phyloP scores from a whole-genome alignment of 53 echinoderm and acorn worm species.

The Crossaster papposus region DNA sequence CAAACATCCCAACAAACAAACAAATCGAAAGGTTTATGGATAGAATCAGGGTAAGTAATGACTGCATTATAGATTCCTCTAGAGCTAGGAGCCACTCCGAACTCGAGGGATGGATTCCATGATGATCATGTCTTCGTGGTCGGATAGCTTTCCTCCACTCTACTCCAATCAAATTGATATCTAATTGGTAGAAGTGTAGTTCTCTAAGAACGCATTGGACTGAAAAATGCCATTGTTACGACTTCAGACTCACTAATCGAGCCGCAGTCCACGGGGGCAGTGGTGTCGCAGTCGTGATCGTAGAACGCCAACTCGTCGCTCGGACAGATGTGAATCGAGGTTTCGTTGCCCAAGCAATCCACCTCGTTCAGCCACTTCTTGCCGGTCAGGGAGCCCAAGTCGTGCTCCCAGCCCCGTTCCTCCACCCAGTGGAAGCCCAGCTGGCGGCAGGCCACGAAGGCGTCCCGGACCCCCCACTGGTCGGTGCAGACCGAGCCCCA shows the following conservation, averaged over 20 bases:
- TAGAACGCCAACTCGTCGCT: not conserved
- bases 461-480: not conserved
- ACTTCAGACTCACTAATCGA: not conserved
- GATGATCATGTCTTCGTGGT: too few species aligned
- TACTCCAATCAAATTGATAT: too few species aligned
- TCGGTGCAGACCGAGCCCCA: conserved; percentile 1
- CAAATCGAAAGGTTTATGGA: too few species aligned
- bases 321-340: not conserved
- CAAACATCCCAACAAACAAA: too few species aligned
- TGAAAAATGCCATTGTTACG: not conserved
- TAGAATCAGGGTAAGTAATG: too few species aligned
- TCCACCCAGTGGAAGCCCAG: conserved; percentile 12
- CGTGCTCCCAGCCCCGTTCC: not conserved
- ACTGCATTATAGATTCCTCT: too few species aligned
- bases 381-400: not conserved
- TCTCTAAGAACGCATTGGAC: too few species aligned
- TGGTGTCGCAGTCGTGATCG: not conserved
- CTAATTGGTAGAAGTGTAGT: too few species aligned
- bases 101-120: too few species aligned
- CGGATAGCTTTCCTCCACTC: too few species aligned
- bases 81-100: too few species aligned
- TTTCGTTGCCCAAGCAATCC: not conserved
- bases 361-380: conserved; percentile 12
- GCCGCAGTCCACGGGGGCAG: not conserved
- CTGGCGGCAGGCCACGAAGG: conserved; percentile 16